Evolutionary conservation across 2,113 vertebrate genomes (phyloP).

Genomic region (Lampris megalopsis): DNA sequence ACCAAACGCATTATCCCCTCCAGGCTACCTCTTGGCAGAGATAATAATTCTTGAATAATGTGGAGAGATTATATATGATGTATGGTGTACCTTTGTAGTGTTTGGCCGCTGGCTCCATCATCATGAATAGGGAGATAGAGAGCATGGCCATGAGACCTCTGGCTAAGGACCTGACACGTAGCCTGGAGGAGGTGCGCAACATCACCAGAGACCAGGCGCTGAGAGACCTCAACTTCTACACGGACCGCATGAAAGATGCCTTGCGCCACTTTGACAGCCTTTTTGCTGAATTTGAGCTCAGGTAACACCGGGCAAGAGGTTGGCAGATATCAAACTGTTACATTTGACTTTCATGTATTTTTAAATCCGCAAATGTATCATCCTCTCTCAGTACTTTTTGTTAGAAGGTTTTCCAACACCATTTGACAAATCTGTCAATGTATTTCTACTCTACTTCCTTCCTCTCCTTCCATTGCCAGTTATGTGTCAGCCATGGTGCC

Average conservation of each 20-base stretch:
- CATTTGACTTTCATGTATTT: not conserved
- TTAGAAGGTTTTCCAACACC: conserved; percentile 5
- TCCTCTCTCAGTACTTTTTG: conserved; percentile 5
- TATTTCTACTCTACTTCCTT: not conserved
- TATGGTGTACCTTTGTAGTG: conserved; percentile 82
- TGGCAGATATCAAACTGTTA: not conserved
- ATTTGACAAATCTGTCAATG: conserved; percentile 1
- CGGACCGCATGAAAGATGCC: conserved; percentile 93
- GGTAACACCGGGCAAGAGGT: conserved; percentile 76
- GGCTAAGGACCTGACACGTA: conserved; percentile 94
- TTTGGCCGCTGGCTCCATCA: conserved; percentile 96
- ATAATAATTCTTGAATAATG: too few relatives aligned
- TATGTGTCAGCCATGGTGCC: conserved; percentile 99
- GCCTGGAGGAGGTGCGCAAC: conserved; percentile 93
- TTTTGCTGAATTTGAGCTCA: conserved; percentile 98
- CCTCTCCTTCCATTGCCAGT: conserved; percentile 73
- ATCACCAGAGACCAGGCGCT: conserved; percentile 95
- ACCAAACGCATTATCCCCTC: too few relatives aligned
- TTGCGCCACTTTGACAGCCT: conserved; percentile 93
- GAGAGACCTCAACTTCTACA: conserved; percentile 93
- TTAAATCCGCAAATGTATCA: conserved; percentile 18
- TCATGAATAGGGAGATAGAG: conserved; percentile 99
- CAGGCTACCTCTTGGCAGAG: too few relatives aligned
- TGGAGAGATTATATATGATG: not conserved
- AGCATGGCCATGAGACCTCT: conserved; percentile 97